A percentile compares a stretch with the other conserved stretches of the same genome.
Conservation (phyloP, 2,888 invertebrate species). For the Artemia sp. region DNA sequence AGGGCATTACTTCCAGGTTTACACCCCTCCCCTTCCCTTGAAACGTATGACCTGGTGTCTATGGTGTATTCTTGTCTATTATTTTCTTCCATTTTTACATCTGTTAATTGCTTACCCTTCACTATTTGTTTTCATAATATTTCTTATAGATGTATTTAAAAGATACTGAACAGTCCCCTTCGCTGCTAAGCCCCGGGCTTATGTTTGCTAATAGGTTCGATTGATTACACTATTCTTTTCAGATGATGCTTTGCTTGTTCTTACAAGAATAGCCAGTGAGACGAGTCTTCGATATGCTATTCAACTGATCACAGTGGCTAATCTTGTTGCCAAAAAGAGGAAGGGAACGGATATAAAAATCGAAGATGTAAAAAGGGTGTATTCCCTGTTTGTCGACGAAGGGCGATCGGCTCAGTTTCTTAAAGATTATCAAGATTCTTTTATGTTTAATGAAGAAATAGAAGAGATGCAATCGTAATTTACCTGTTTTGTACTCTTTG, state of each 20-base stretch:
- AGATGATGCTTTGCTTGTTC: constrained; percentile 68
- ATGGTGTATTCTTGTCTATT: no score
- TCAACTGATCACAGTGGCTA: constrained; percentile 87
- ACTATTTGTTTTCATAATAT: no score
- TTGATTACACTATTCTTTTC: background rate
- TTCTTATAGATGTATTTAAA: no score
- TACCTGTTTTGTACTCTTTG: no score
- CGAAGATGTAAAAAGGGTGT: constrained; percentile 86
- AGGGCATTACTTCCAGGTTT: no score
- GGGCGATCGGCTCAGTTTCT: constrained; percentile 79
- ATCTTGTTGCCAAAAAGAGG: constrained; percentile 74
- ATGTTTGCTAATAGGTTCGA: no score
- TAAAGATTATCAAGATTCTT: constrained; percentile 87
- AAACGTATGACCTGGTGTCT: no score
- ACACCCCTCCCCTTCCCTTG: no score
- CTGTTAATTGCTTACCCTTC: no score
- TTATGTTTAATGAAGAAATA: constrained; percentile 52
- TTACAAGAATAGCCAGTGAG: constrained; percentile 80
- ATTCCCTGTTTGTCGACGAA: constrained; percentile 85
- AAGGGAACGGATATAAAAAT: constrained; percentile 66
- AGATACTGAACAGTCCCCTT: no score
- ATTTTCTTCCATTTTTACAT: no score
- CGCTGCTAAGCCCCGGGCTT: no score
- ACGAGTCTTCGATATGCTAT: constrained; percentile 91
- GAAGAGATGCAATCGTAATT: background rate